Conservation (phyloP, 1,140 invertebrate species). For the Hycleus cichorii region DNA sequence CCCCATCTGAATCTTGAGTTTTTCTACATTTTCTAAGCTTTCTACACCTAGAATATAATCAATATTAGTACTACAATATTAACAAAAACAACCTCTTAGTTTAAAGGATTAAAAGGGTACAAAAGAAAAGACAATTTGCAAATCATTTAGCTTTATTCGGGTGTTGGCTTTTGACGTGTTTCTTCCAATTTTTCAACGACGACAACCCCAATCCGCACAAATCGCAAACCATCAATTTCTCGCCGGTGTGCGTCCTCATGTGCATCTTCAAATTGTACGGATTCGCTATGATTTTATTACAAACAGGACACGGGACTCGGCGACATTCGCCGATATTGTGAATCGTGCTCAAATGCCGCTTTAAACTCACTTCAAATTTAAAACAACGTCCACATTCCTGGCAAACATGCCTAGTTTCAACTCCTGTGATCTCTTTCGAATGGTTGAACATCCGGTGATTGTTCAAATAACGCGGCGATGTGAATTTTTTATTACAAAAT, state of each 20-base stretch:
- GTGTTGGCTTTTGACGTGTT: conserved; percentile 4
- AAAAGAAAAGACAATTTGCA: too few species aligned
- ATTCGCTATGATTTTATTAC: conserved; percentile 31
- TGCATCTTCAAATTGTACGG: conserved; percentile 47
- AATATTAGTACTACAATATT: neutral
- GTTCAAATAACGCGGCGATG: conserved; percentile 37
- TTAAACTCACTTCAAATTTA: conserved; percentile 29
- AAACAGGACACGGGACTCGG: conserved; percentile 29
- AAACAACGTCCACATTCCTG: conserved; percentile 30
- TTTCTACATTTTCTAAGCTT: neutral
- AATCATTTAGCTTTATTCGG: too few species aligned
- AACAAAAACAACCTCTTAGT: neutral
- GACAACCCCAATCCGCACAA: conserved; percentile 63
- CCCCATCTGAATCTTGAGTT: neutral
- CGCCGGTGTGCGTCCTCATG: conserved; percentile 71
- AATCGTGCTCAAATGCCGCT: conserved; percentile 26
- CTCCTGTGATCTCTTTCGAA: conserved; percentile 24
- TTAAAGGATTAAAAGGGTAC: too few species aligned
- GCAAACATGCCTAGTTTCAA: conserved; percentile 25
- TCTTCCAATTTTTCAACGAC: conserved; percentile 5
- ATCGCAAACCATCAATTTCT: conserved; percentile 71
- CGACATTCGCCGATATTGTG: conserved; percentile 27
- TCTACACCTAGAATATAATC: conserved; percentile 18
- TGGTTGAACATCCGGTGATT: conserved; percentile 36
- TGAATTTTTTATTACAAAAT: conserved; percentile 43